Percentiles rank a stretch among this genome's conserved stretches.
phyloP scores from a whole-genome alignment of 53 echinoderm and acorn worm genomes.

The Holothuria leucospilota region DNA sequence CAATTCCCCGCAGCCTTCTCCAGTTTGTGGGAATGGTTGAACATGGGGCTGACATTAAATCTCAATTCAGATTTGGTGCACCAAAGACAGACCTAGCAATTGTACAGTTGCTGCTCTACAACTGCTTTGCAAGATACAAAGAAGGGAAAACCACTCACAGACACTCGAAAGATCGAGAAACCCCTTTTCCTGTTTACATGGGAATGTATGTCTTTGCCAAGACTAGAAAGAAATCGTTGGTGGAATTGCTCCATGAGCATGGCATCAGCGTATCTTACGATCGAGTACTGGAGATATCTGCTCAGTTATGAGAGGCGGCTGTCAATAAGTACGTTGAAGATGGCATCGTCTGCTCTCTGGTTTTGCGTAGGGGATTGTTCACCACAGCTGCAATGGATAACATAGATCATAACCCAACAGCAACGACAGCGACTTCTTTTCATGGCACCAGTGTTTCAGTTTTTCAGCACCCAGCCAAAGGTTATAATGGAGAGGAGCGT shows the following conservation, averaged over 20 bases:
- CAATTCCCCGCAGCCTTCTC: neutral
- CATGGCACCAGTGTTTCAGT: constrained; percentile 65
- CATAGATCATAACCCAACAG: constrained; percentile 62
- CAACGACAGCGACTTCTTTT: constrained; percentile 59
- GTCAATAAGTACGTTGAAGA: constrained; percentile 6
- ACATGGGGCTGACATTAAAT: constrained; percentile 50
- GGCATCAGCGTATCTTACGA: constrained; percentile 6
- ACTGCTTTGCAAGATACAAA: constrained; percentile 28
- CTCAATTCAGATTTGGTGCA: constrained; percentile 45
- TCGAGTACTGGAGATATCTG: neutral
- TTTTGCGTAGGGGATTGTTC: constrained; percentile 39
- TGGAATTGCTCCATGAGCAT: neutral
- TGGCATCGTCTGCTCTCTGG: constrained; percentile 41
- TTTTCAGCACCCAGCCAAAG: constrained; percentile 50
- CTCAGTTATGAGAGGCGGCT: neutral
- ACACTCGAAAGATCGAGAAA: constrained; percentile 48
- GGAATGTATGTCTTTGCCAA: constrained; percentile 53
- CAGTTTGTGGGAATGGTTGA: constrained; percentile 48
- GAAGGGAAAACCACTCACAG: constrained; percentile 6
- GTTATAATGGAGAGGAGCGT: constrained; percentile 30
- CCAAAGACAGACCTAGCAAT: constrained; percentile 42
- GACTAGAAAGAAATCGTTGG: constrained; percentile 43
- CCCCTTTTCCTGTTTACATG: constrained; percentile 47
- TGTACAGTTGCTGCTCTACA: constrained; percentile 27
- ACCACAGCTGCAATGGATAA: constrained; percentile 57